phyloP scores from a whole-genome alignment of 1,140 invertebrate species.

The Aphelenchoides besseyi region DNA sequence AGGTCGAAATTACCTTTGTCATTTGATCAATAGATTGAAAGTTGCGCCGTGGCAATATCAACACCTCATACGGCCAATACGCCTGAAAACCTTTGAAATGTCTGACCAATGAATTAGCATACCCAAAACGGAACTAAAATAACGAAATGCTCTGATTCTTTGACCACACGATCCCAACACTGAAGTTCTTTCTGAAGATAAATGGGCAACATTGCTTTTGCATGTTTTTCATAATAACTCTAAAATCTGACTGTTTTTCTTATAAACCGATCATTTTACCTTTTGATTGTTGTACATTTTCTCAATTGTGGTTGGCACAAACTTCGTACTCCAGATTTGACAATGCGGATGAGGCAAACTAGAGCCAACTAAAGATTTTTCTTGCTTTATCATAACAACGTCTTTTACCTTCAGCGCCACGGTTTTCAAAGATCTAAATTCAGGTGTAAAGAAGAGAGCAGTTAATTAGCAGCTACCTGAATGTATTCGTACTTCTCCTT shows the following conservation, averaged over 20 bases:
- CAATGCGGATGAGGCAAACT: constrained; percentile 20
- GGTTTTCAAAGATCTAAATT: constrained; percentile 22
- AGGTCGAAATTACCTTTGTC: not conserved
- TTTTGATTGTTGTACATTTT: constrained; percentile 16
- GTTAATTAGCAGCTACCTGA: not conserved
- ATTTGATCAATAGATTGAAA: constrained; percentile 17
- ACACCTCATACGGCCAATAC: constrained; percentile 12
- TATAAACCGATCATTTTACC: not conserved
- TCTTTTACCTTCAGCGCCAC: constrained; percentile 13
- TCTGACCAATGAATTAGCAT: no score
- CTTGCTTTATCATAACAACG: no score
- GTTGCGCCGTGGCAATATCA: not conserved
- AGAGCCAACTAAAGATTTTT: no score
- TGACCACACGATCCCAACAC: not conserved
- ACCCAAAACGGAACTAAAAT: constrained; percentile 22
- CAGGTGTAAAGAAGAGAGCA: not conserved
- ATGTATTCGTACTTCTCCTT: constrained; percentile 19
- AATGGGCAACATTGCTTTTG: constrained; percentile 8
- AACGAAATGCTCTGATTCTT: constrained; percentile 21
- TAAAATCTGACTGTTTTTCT: not conserved
- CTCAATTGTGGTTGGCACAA: constrained; percentile 16
- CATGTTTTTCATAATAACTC: constrained; percentile 14
- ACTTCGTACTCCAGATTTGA: constrained; percentile 17
- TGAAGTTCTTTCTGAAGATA: constrained; percentile 11
- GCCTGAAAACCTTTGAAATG: not conserved